Evolutionary conservation across 2,888 invertebrate genomes (phyloP).

Genomic region (Athalia rosae): DNA sequence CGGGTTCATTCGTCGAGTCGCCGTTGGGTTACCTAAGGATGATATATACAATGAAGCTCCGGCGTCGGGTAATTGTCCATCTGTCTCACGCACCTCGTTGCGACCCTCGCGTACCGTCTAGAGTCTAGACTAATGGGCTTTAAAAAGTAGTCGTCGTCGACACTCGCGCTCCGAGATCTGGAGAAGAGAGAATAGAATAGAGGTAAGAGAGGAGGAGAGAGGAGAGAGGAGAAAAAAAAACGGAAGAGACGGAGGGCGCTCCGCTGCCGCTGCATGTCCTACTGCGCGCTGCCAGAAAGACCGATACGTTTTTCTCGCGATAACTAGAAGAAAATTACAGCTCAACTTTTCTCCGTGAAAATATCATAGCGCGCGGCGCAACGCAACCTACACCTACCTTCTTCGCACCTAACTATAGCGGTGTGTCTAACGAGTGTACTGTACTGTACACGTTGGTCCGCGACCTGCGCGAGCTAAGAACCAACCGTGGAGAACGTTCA

Average conservation of each 20-base stretch:
- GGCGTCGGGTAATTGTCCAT: constrained; percentile 42
- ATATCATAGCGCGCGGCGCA: constrained; percentile 4
- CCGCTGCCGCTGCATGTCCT: too few species aligned
- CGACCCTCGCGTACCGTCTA: constrained; percentile 11
- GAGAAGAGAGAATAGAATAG: neutral
- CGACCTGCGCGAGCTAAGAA: too few species aligned
- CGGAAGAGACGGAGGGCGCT: too few species aligned
- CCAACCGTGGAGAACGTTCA: neutral
- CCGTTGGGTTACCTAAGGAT: neutral
- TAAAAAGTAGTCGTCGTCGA: constrained; percentile 40
- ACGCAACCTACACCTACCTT: too few species aligned
- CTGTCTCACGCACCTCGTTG: constrained; percentile 38
- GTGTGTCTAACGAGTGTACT: too few species aligned
- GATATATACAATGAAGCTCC: constrained; percentile 24
- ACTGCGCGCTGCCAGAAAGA: too few species aligned
- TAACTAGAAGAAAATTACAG: constrained; percentile 20
- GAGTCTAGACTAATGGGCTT: constrained; percentile 44
- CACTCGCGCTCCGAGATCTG: constrained; percentile 18
- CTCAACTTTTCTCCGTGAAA: neutral
- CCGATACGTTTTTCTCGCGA: constrained; percentile 1
- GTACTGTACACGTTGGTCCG: too few species aligned
- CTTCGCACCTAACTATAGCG: too few species aligned
- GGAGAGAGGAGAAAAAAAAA: too few species aligned
- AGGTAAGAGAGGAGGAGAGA: too few species aligned
- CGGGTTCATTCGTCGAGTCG: neutral